Percentiles rank a stretch among this genome's conserved stretches.
Evolutionary conservation across 1,140 invertebrate genomes (phyloP).

Genomic region (Solenopsis fugax): DNA sequence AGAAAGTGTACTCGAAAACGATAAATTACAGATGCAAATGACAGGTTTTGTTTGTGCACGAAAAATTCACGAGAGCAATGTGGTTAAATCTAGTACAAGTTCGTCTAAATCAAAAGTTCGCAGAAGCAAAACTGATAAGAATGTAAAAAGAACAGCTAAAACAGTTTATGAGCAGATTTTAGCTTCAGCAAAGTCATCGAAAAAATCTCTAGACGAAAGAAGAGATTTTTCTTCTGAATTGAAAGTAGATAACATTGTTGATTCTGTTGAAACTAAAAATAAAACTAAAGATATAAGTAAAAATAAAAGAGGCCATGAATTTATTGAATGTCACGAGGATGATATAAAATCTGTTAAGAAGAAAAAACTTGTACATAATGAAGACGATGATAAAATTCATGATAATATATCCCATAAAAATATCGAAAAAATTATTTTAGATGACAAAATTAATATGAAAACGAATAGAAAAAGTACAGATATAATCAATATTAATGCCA

Average conservation of each 20-base stretch:
- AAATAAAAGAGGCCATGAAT: slow-evolving; percentile 6
- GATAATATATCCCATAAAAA: slow-evolving; percentile 12
- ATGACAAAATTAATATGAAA: background rate
- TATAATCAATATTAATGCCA: slow-evolving; percentile 15
- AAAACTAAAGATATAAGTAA: slow-evolving; percentile 9
- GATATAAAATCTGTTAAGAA: slow-evolving; percentile 18
- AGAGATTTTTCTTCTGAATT: background rate
- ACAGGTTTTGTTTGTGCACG: slow-evolving; percentile 68
- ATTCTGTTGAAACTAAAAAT: slow-evolving; percentile 8
- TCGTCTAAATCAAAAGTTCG: slow-evolving; percentile 30
- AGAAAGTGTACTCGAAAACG: background rate
- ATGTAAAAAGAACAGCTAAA: slow-evolving; percentile 54
- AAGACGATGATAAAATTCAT: background rate
- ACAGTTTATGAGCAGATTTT: slow-evolving; percentile 69
- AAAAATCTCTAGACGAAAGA: slow-evolving; percentile 12
- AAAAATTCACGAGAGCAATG: slow-evolving; percentile 54
- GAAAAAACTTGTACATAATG: background rate
- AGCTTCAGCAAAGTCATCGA: slow-evolving; percentile 44
- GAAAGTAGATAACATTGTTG: slow-evolving; percentile 5
- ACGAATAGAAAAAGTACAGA: background rate
- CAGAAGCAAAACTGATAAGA: slow-evolving; percentile 43
- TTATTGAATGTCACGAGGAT: background rate
- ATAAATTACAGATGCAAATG: slow-evolving; percentile 7
- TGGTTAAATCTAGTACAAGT: slow-evolving; percentile 13
- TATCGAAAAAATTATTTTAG: slow-evolving; percentile 3